Evolutionary conservation across 2,797 vertebrate species (phyloP).

Genomic region (Phylloscopus collybita): DNA sequence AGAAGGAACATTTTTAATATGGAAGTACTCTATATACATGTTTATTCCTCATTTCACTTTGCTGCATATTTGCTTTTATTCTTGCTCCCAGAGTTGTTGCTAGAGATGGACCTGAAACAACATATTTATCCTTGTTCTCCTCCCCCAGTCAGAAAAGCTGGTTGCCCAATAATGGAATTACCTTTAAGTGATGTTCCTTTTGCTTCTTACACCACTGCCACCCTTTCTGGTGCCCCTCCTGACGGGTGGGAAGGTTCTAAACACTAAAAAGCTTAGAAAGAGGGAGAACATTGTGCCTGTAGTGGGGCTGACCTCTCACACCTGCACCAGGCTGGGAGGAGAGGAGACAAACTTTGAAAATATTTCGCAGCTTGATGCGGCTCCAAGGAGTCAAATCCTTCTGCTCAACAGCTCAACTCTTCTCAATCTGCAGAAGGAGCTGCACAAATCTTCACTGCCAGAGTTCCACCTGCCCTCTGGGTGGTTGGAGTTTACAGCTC

Average conservation of each 20-base stretch:
- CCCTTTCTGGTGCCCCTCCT: neutral
- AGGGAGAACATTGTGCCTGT: neutral
- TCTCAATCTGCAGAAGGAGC: neutral
- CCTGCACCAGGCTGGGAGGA: neutral
- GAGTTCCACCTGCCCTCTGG: constrained; percentile 46
- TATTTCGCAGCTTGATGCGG: neutral
- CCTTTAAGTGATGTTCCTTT: neutral
- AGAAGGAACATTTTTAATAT: neutral
- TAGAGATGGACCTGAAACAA: neutral
- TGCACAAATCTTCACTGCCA: neutral
- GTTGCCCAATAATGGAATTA: neutral
- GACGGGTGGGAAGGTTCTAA: neutral
- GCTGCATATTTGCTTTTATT: neutral
- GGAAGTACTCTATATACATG: neutral
- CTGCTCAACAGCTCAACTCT: neutral
- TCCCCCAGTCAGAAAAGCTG: neutral
- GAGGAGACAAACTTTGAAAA: neutral
- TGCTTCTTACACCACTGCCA: neutral
- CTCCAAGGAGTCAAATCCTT: neutral
- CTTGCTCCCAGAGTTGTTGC: neutral
- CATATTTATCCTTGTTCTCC: neutral
- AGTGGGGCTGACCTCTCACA: neutral
- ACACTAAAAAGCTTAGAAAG: neutral
- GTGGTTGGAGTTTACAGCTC: constrained; percentile 41
- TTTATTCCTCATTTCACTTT: neutral